phyloP scores from a whole-genome alignment of 2,113 vertebrate genomes.

The Cynopterus brachyotis region DNA sequence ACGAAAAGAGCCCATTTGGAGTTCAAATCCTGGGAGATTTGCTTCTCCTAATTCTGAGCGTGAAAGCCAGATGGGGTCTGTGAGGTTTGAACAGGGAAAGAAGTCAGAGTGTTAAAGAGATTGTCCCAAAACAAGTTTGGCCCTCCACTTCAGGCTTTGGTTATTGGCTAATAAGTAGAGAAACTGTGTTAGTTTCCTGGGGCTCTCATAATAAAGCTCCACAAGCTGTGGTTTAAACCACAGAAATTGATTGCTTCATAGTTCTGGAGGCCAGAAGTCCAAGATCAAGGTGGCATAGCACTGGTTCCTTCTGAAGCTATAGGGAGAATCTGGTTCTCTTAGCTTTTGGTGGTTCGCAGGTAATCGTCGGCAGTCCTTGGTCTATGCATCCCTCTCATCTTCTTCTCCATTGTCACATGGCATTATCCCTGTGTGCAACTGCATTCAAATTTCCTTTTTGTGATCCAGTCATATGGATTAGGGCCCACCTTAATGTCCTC shows the following conservation, averaged over 20 bases:
- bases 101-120: no score
- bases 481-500: accelerated
- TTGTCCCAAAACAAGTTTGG: not conserved
- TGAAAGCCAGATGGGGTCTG: not conserved
- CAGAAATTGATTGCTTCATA: accelerated
- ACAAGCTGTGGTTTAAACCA: accelerated
- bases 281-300: accelerated
- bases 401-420: accelerated
- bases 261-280: no score
- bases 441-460: accelerated
- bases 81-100: not conserved
- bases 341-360: not conserved
- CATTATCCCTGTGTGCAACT: accelerated
- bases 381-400: accelerated
- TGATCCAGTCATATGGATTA: accelerated
- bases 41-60: not conserved
- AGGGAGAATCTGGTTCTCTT: accelerated
- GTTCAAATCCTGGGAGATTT: not conserved
- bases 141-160: not conserved
- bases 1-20: not conserved
- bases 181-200: not conserved
- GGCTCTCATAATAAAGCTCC: accelerated
- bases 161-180: no score
- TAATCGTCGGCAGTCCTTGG: accelerated
- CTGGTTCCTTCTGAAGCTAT: accelerated